These are phyloP conservation scores for Pituophis catenifer DNA, from an alignment of 2,113 vertebrate genomes.

Conservation along the genomic window DNA sequence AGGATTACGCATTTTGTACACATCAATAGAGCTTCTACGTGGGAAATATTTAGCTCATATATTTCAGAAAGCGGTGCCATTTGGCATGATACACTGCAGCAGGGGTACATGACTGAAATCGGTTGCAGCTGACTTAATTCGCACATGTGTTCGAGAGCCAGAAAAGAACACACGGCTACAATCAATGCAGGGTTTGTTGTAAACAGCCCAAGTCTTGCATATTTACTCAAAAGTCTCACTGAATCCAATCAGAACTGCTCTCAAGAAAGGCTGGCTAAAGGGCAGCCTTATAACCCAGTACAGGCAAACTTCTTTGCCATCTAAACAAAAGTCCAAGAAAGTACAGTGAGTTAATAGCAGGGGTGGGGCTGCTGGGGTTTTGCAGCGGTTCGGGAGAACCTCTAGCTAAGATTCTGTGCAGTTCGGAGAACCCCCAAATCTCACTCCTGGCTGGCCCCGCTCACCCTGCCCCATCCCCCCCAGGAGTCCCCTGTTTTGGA, in stretches of 20 bases:
- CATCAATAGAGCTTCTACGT: constrained; percentile 58
- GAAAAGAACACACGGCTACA: constrained; percentile 60
- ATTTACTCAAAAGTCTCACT: neutral
- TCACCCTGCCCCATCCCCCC: too few species aligned
- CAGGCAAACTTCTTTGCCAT: neutral
- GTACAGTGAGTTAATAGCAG: neutral
- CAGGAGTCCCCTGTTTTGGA: too few species aligned
- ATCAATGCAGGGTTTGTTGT: constrained; percentile 66
- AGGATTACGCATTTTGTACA: constrained; percentile 52
- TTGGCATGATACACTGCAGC: constrained; percentile 59
- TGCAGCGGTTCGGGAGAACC: too few species aligned
- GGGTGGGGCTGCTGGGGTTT: too few species aligned
- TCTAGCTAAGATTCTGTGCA: too few species aligned
- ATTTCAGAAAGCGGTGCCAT: constrained; percentile 54
- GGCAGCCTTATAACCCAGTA: neutral
- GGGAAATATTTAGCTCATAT: constrained; percentile 61
- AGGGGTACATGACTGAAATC: constrained; percentile 62
- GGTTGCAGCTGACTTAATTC: constrained; percentile 63
- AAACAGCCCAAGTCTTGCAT: neutral
- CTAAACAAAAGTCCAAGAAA: neutral
- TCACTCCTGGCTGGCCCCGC: too few species aligned
- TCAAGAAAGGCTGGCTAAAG: neutral
- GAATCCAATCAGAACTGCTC: neutral
- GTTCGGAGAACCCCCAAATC: too few species aligned
- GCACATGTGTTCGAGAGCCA: constrained; percentile 43